phyloP scores from a whole-genome alignment of 1,140 invertebrate genomes.

The Cotesia vestalis region DNA sequence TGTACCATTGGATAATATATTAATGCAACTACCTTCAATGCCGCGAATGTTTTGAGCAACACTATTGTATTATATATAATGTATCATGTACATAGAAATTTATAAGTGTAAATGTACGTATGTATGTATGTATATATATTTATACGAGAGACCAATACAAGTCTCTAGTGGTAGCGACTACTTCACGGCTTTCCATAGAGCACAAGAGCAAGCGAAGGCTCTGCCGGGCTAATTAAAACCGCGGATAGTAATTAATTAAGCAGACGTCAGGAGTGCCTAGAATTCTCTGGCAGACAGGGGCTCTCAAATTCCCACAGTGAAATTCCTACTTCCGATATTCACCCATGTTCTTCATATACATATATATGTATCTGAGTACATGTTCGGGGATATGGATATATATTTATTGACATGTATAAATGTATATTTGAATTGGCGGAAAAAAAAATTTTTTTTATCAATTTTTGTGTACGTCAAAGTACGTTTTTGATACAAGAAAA shows the following conservation, averaged over 20 bases:
- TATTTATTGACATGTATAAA: not conserved
- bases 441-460: too few relatives aligned
- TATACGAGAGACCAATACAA: not conserved
- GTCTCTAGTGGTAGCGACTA: slow-evolving; percentile 27
- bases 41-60: slow-evolving; percentile 16
- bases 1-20: not conserved
- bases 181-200: slow-evolving; percentile 38
- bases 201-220: slow-evolving; percentile 36
- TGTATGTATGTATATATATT: not conserved
- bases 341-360: slow-evolving; percentile 8
- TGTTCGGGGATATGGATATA: too few relatives aligned
- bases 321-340: slow-evolving; percentile 29
- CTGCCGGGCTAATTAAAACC: slow-evolving; percentile 64
- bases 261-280: slow-evolving; percentile 62
- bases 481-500: too few relatives aligned
- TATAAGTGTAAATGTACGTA: not conserved
- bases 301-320: slow-evolving; percentile 49
- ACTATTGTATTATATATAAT: slow-evolving; percentile 11
- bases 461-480: too few relatives aligned
- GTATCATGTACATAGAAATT: slow-evolving; percentile 13
- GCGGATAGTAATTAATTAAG: slow-evolving; percentile 67
- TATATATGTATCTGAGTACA: too few relatives aligned
- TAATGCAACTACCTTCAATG: not conserved
- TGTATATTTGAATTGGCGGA: not conserved
- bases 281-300: slow-evolving; percentile 57